These are phyloP conservation scores for Silurus asotus DNA, from an alignment of 2,113 vertebrate genomes.

Conservation along the genomic window DNA sequence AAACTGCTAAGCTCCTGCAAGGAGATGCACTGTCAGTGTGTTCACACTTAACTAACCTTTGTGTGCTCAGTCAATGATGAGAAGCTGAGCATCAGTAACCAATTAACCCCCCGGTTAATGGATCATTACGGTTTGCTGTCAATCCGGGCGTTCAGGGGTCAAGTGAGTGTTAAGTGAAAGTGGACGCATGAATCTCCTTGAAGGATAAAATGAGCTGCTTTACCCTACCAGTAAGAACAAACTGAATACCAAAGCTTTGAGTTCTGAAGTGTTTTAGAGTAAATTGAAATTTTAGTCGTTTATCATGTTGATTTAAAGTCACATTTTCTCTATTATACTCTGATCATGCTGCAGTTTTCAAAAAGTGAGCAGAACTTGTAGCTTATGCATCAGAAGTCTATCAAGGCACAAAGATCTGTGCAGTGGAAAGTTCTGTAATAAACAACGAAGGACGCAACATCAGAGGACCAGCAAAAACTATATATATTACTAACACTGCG, in stretches of 20 bases:
- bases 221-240: not conserved
- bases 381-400: not conserved
- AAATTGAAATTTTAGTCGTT: not conserved
- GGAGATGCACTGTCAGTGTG: constrained; percentile 3
- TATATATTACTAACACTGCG: not conserved
- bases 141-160: constrained; percentile 74
- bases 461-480: not conserved
- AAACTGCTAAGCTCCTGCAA: not conserved
- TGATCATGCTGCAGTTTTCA: not conserved
- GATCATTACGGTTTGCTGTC: constrained; percentile 73
- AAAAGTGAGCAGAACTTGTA: not conserved
- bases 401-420: not conserved
- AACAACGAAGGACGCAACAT: not conserved
- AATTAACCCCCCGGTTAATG: constrained; percentile 75
- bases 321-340: constrained; percentile 22
- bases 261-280: not conserved
- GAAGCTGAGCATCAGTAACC: constrained; percentile 67
- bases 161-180: constrained; percentile 51
- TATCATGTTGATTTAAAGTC: constrained; percentile 61
- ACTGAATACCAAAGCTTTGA: not conserved
- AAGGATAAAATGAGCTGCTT: not conserved
- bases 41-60: constrained; percentile 46
- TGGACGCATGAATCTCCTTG: not conserved
- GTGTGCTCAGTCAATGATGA: constrained; percentile 46
- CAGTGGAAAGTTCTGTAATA: not conserved